A percentile compares a stretch with the other conserved stretches of the same genome.
Conservation (phyloP, 2,888 invertebrate genomes). For the Mimas tiliae region DNA sequence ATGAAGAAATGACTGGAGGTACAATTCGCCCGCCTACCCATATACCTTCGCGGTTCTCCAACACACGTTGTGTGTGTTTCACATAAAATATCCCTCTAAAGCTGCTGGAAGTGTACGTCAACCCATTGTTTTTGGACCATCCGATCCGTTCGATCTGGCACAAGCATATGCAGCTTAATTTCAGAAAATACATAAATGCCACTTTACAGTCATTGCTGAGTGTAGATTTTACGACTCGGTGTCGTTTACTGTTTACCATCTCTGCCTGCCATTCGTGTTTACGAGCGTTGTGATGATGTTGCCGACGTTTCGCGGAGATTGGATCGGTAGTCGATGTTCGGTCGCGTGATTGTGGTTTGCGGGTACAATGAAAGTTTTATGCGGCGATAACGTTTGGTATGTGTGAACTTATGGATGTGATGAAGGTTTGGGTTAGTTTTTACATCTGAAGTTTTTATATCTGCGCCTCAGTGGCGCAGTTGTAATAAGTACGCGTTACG, state of each 20-base stretch:
- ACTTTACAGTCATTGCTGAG: background rate
- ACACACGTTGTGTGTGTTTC: too few relatives aligned
- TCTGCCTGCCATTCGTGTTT: constrained; percentile 1
- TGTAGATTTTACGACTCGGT: constrained; percentile 17
- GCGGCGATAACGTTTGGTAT: background rate
- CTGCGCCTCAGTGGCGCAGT: too few relatives aligned
- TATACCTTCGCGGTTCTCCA: too few relatives aligned
- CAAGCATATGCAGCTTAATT: background rate
- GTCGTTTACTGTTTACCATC: background rate
- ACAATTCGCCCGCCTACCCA: too few relatives aligned
- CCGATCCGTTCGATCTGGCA: too few relatives aligned
- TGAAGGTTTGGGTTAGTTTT: too few relatives aligned
- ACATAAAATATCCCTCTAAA: too few relatives aligned
- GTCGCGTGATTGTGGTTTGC: background rate
- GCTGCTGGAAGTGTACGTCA: too few relatives aligned
- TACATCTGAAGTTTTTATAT: too few relatives aligned
- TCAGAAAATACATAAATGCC: background rate
- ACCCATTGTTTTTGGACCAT: too few relatives aligned
- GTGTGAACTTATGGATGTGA: background rate
- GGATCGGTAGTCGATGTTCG: background rate
- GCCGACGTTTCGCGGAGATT: background rate
- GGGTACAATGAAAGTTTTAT: background rate
- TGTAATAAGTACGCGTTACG: too few relatives aligned
- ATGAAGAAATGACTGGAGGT: too few relatives aligned
- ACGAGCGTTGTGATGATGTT: constrained; percentile 3